Conservation (phyloP, 2,113 vertebrate genomes). For the Hyla sarda region DNA sequence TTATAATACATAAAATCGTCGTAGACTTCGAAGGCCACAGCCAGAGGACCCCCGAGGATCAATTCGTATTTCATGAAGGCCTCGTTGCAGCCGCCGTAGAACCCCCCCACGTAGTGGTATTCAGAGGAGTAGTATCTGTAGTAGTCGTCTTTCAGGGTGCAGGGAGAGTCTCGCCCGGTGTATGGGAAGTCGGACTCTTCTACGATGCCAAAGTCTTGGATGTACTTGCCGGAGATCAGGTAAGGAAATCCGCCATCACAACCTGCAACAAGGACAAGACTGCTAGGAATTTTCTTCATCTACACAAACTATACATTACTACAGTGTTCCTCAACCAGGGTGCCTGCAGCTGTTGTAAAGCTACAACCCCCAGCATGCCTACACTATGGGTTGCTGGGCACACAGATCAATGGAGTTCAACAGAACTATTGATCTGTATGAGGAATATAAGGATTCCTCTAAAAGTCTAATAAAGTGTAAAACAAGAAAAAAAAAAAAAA, state of each 20-base stretch:
- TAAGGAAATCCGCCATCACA: slow-evolving; percentile 95
- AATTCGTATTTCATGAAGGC: slow-evolving; percentile 89
- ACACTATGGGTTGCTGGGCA: too few species aligned
- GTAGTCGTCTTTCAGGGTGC: slow-evolving; percentile 74
- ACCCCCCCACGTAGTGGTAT: slow-evolving; percentile 93
- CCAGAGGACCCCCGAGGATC: slow-evolving; percentile 83
- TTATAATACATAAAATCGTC: slow-evolving; percentile 86
- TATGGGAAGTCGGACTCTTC: slow-evolving; percentile 92
- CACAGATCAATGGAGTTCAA: too few species aligned
- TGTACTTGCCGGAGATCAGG: slow-evolving; percentile 88
- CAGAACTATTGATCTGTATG: too few species aligned
- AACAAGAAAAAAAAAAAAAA: too few species aligned
- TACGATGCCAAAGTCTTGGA: slow-evolving; percentile 92
- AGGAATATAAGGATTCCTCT: too few species aligned
- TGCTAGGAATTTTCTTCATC: too few species aligned
- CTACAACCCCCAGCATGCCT: too few species aligned
- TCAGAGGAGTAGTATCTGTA: slow-evolving; percentile 79
- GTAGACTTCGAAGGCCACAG: slow-evolving; percentile 90
- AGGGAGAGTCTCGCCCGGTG: slow-evolving; percentile 74
- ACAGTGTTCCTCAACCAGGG: background rate
- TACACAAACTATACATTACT: too few species aligned
- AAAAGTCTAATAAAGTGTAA: too few species aligned
- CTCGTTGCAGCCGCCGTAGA: slow-evolving; percentile 95
- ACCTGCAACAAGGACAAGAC: slow-evolving; percentile 70
- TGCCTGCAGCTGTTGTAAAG: too few species aligned